phyloP scores from a whole-genome alignment of 2,888 invertebrate species.

The Creontiades dilutus region DNA sequence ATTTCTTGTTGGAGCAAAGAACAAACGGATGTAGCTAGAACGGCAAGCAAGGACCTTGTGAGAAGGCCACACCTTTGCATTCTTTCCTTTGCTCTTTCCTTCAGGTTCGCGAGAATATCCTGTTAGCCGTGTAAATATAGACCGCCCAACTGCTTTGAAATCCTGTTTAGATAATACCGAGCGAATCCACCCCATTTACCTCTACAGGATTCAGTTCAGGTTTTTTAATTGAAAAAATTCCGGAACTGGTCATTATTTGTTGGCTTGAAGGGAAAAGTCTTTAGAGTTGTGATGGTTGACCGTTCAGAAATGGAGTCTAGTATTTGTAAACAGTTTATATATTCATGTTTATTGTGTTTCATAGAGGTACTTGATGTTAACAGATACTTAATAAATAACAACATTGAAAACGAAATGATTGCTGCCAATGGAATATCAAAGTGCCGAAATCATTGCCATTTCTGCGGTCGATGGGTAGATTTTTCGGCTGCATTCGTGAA shows the following conservation, averaged over 20 bases:
- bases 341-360: not conserved
- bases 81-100: conserved; percentile 45
- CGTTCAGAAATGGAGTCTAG: too few relatives aligned
- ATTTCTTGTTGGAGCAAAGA: too few relatives aligned
- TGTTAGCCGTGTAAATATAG: conserved; percentile 61
- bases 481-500: too few relatives aligned
- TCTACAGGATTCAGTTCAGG: not conserved
- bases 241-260: not conserved
- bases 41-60: conserved; percentile 20
- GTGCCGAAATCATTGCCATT: too few relatives aligned
- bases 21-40: too few relatives aligned
- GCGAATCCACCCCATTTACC: not conserved
- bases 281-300: not conserved
- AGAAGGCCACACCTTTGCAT: conserved; percentile 54
- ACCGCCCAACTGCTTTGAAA: conserved; percentile 37
- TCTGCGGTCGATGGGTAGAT: too few relatives aligned
- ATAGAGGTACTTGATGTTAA: not conserved
- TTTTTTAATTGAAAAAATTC: conserved; percentile 33
- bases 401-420: too few relatives aligned
- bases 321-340: too few relatives aligned
- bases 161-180: conserved; percentile 41
- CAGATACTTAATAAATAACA: too few relatives aligned
- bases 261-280: too few relatives aligned
- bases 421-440: too few relatives aligned
- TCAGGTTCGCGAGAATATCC: conserved; percentile 52